These are phyloP conservation scores for Erynnis tages DNA, from an alignment of 2,888 invertebrate species.

Conservation along the genomic window DNA sequence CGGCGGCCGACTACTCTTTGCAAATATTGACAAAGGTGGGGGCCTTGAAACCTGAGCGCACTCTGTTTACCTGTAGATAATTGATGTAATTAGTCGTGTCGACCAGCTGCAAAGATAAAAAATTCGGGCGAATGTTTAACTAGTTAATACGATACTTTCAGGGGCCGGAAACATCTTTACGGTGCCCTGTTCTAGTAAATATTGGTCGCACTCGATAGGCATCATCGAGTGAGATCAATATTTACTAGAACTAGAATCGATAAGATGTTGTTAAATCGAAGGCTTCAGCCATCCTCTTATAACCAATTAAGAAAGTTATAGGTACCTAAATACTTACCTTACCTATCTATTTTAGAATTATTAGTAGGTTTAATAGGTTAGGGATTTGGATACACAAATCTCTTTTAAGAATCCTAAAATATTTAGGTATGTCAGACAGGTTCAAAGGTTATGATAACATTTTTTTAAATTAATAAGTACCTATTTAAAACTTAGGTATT, in stretches of 20 bases:
- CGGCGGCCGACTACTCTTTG: constrained; percentile 44
- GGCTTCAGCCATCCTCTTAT: neutral
- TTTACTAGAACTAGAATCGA: constrained; percentile 72
- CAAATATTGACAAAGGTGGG: constrained; percentile 80
- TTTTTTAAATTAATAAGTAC: too few relatives aligned
- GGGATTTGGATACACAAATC: too few relatives aligned
- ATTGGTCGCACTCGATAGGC: constrained; percentile 73
- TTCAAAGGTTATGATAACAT: too few relatives aligned
- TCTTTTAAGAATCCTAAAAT: too few relatives aligned
- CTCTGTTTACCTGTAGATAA: constrained; percentile 76
- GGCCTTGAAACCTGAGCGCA: constrained; percentile 69
- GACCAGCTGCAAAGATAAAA: constrained; percentile 66
- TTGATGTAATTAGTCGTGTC: constrained; percentile 82
- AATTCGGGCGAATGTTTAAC: constrained; percentile 65
- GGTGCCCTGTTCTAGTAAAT: constrained; percentile 74
- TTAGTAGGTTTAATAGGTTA: too few relatives aligned
- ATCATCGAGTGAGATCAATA: constrained; percentile 73
- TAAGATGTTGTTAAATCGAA: constrained; percentile 57
- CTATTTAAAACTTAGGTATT: too few relatives aligned
- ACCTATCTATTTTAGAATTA: too few relatives aligned
- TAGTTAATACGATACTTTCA: constrained; percentile 77
- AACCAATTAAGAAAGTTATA: too few relatives aligned
- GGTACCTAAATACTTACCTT: too few relatives aligned
- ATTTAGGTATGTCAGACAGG: too few relatives aligned
- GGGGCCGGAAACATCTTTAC: constrained; percentile 75